These are phyloP conservation scores for Helleia helle DNA, from an alignment of 2,888 invertebrate species.

Conservation along the genomic window DNA sequence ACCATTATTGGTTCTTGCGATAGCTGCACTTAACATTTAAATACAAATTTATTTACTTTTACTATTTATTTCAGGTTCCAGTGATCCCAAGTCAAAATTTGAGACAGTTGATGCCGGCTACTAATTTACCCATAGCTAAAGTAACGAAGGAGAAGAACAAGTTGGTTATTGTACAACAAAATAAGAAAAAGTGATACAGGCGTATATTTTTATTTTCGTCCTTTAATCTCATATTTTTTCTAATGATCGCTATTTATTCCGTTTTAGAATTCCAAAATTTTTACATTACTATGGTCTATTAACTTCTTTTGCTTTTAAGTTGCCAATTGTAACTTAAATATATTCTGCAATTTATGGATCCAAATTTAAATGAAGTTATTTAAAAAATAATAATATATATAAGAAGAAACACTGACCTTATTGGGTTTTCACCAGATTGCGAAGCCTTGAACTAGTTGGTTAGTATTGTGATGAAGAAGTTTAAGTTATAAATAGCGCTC, in stretches of 20 bases:
- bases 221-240: conserved; percentile 15
- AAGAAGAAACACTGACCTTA: too few species aligned
- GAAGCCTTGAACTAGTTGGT: too few species aligned
- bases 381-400: too few species aligned
- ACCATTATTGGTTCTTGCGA: too few species aligned
- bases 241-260: conserved; percentile 7
- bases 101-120: conserved; percentile 78
- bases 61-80: conserved; percentile 49
- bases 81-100: conserved; percentile 79
- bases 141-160: conserved; percentile 89
- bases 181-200: conserved; percentile 57
- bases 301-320: too few species aligned
- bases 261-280: conserved; percentile 1
- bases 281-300: conserved; percentile 1
- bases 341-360: too few species aligned
- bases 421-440: too few species aligned
- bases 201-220: conserved; percentile 16
- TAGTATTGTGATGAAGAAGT: too few species aligned
- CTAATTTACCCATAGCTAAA: conserved; percentile 79
- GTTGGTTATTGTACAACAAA: conserved; percentile 83
- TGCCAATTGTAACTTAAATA: too few species aligned
- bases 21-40: too few species aligned
- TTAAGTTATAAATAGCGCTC: too few species aligned
- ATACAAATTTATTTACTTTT: neutral
- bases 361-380: too few species aligned